Percentiles rank a stretch among this genome's conserved stretches.
Evolutionary conservation across 2,888 invertebrate species (phyloP).

Genomic region (Nasonovia ribisnigri): DNA sequence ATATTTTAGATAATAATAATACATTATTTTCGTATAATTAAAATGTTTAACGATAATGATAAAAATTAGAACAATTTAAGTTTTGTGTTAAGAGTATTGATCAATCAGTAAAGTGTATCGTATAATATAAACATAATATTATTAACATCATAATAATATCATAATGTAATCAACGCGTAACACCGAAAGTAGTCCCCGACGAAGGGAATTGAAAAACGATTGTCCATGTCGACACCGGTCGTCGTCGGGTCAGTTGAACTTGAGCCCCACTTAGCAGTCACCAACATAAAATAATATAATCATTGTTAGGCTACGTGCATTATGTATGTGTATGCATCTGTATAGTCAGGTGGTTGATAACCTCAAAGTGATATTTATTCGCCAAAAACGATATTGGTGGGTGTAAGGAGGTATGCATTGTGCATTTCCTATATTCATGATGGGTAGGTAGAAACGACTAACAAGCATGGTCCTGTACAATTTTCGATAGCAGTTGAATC

Average conservation of each 20-base stretch:
- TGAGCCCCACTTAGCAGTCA: neutral
- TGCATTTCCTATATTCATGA: neutral
- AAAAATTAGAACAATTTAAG: conserved; percentile 39
- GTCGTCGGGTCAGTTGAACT: neutral
- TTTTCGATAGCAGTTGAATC: neutral
- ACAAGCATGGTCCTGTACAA: neutral
- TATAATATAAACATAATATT: conserved; percentile 14
- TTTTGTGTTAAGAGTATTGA: conserved; percentile 38
- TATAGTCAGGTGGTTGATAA: neutral
- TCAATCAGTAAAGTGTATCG: conserved; percentile 23
- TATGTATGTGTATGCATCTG: neutral
- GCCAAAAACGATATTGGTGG: neutral
- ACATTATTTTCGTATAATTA: conserved; percentile 30
- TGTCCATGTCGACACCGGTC: neutral
- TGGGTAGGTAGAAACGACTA: neutral
- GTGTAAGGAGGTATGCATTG: neutral
- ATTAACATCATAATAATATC: neutral
- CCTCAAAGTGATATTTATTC: neutral
- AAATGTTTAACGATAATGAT: conserved; percentile 48
- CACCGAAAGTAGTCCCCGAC: neutral
- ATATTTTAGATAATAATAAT: conserved; percentile 45
- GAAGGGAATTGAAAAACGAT: neutral
- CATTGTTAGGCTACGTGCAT: neutral
- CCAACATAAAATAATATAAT: neutral
- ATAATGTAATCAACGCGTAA: conserved; percentile 8